phyloP scores from a whole-genome alignment of 1,140 invertebrate species.

The Metaphire vulgaris region DNA sequence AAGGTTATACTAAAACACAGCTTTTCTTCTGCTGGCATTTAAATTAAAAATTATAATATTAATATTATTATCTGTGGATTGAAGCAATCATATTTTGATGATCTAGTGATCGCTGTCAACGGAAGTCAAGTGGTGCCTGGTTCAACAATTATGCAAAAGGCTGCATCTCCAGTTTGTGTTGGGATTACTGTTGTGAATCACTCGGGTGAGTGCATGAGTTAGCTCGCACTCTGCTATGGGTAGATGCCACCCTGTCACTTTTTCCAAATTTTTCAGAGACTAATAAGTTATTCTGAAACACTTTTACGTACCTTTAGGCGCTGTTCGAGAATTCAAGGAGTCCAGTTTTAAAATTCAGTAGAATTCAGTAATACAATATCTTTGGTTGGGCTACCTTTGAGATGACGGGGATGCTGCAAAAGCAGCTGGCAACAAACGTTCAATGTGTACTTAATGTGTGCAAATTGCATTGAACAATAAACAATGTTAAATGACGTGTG shows the following conservation, averaged over 20 bases:
- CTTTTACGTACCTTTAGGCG: not conserved
- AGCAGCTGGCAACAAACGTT: too few relatives aligned
- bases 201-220: too few relatives aligned
- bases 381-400: too few relatives aligned
- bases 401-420: too few relatives aligned
- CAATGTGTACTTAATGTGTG: too few relatives aligned
- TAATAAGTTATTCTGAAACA: not conserved
- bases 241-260: too few relatives aligned
- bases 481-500: too few relatives aligned
- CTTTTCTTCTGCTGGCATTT: not conserved
- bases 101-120: not conserved
- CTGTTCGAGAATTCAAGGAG: not conserved
- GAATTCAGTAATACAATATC: too few relatives aligned
- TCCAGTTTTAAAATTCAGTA: not conserved
- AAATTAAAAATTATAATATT: not conserved
- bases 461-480: too few relatives aligned
- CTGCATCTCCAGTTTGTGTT: not conserved
- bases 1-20: not conserved
- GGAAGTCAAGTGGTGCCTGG: not conserved
- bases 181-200: not conserved
- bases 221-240: too few relatives aligned
- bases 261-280: not conserved
- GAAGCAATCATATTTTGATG: not conserved
- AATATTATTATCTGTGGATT: too few relatives aligned
- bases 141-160: not conserved